Evolutionary conservation across 1,140 invertebrate species (phyloP).

Genomic region (Drosophila miranda): DNA sequence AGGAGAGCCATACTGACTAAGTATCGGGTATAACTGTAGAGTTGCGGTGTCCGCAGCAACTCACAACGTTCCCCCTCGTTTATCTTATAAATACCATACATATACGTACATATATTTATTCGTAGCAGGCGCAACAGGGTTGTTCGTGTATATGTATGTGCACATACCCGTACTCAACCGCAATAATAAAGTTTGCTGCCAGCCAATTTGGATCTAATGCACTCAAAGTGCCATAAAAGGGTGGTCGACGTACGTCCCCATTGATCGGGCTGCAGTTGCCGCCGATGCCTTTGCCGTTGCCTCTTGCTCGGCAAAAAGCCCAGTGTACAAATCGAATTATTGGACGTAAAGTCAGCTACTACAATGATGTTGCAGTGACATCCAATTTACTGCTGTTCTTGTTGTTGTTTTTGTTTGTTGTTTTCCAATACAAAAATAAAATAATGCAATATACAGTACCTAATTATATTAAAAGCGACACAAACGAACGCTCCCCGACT

Average conservation of each 20-base stretch:
- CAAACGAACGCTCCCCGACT: constrained; percentile 11
- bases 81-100: too few species aligned
- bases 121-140: too few species aligned
- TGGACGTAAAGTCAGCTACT: constrained; percentile 43
- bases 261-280: constrained; percentile 32
- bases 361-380: constrained; percentile 4
- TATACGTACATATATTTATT: too few species aligned
- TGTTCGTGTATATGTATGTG: background rate
- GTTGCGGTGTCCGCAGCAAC: too few species aligned
- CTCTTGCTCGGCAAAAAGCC: constrained; percentile 40
- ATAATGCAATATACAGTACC: constrained; percentile 49
- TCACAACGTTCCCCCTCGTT: too few species aligned
- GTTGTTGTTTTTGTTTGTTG: constrained; percentile 12
- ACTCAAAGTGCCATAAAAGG: constrained; percentile 57
- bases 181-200: constrained; percentile 63
- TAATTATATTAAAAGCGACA: constrained; percentile 54
- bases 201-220: constrained; percentile 67
- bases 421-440: constrained; percentile 36
- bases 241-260: constrained; percentile 17
- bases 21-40: too few species aligned
- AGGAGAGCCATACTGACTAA: too few species aligned
- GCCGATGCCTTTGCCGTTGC: background rate
- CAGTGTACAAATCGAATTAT: constrained; percentile 60
- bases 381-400: too few species aligned
- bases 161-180: constrained; percentile 23